Evolutionary conservation across 2,888 invertebrate species (phyloP), one percentile per base, ranked within the genome.

Genomic region (Griposia aprilina): DNA sequence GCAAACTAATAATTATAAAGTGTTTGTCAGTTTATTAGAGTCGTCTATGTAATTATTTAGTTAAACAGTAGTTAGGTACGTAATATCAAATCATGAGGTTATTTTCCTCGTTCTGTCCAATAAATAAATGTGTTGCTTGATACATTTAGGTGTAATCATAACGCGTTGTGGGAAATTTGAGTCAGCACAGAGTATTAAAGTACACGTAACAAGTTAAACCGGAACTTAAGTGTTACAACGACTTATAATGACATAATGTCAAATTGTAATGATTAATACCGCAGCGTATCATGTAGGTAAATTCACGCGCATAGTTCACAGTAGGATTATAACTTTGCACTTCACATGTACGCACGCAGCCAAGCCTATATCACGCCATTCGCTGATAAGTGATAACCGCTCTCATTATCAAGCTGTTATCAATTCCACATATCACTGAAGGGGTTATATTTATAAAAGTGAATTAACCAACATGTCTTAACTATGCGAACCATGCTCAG

Each of bases 381-480:
- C 65, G 71, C 83, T 86, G 90, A 90, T 89, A 90, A 90, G 63
- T 88, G 88, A 88, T 89, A 90, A 88, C 77, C 60, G 76, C 68
- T 83, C 81, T 80, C 80, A 80, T 89, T 88, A 90, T 88, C 90
- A 76, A 67, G 65, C 76, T 80, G 83, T 83, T 90, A 89, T 90
- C 88, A 78, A 50, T 41, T 60, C 71, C 52, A 60, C 78, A 26
- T 77, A 81, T 69, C 77, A 69, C 69, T 70, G 36, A 74, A 82
- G 59, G 77, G 73, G 86, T 80, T 84, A 78, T 80, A 76, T 76
- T 74, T 82, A 76, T 82, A 76, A 80, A 80, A 62, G 60, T 68
- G 73, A 80, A 81, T 83, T 78, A 80, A 78, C 55, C 17, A 48
- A 36, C 15, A 70, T 72, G 66, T 74, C 62, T 72, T 60, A 74